Conservation (phyloP, 2,888 invertebrate genomes). For the Lacanobia oleracea region DNA sequence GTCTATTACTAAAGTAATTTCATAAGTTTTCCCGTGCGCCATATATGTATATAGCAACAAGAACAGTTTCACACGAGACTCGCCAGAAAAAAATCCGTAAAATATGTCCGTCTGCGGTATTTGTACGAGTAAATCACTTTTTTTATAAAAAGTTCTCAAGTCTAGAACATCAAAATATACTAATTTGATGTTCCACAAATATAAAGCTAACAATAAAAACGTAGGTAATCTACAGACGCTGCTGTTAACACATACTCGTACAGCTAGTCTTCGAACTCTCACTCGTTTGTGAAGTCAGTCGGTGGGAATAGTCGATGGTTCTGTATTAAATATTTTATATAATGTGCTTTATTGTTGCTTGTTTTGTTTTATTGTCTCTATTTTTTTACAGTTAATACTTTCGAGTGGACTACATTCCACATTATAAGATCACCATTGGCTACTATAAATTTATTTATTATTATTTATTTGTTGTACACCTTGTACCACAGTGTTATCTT, state of each 20-base stretch:
- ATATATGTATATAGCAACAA: too few relatives aligned
- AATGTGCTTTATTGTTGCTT: neutral
- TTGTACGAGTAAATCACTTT: conserved; percentile 5
- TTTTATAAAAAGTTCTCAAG: neutral
- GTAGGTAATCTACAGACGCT: conserved; percentile 47
- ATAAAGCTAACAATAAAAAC: conserved; percentile 51
- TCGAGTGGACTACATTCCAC: too few relatives aligned
- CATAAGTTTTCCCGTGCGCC: too few relatives aligned
- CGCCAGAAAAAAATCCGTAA: neutral
- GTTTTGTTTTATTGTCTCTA: neutral
- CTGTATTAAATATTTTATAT: conserved; percentile 20
- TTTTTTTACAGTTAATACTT: neutral
- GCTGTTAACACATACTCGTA: conserved; percentile 57
- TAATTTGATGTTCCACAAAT: conserved; percentile 44
- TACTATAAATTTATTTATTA: too few relatives aligned
- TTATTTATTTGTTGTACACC: too few relatives aligned
- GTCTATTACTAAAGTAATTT: neutral
- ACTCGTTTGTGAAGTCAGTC: conserved; percentile 45
- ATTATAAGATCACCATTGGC: too few relatives aligned
- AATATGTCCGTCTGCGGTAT: neutral
- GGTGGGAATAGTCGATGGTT: conserved; percentile 31
- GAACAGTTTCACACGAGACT: neutral
- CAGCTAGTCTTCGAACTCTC: conserved; percentile 61
- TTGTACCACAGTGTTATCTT: too few relatives aligned
- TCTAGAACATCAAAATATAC: conserved; percentile 19